A percentile compares a stretch with the other conserved stretches of the same genome.
Evolutionary conservation across 2,888 invertebrate species (phyloP).

Genomic region (Schrankia costaestrigalis): DNA sequence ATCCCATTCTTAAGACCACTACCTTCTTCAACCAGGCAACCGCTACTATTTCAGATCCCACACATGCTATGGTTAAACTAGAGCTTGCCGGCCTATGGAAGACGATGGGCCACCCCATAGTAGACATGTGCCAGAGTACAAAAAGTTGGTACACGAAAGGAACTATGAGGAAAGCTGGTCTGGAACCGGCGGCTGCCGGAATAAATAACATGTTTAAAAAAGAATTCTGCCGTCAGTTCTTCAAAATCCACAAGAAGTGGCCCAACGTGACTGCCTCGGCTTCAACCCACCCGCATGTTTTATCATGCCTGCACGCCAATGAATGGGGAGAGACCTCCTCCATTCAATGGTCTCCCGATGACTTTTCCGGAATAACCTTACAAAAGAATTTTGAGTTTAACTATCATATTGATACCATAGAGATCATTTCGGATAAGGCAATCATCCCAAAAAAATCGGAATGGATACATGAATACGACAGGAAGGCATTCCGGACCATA

Average conservation of each 20-base stretch:
- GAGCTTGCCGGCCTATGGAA: conserved; percentile 2
- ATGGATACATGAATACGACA: too few relatives aligned
- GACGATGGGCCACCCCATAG: conserved; percentile 1
- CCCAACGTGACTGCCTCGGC: neutral
- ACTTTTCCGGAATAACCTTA: neutral
- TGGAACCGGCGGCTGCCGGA: too few relatives aligned
- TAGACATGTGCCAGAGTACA: too few relatives aligned
- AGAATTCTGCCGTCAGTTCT: neutral
- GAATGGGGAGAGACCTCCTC: neutral
- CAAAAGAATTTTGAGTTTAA: neutral
- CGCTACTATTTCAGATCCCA: neutral
- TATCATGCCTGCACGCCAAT: neutral
- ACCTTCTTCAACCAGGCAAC: neutral
- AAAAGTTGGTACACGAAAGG: too few relatives aligned
- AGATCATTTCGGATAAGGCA: too few relatives aligned
- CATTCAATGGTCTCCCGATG: neutral
- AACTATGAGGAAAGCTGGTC: too few relatives aligned
- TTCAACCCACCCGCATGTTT: neutral
- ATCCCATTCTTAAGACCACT: neutral
- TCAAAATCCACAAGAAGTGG: neutral
- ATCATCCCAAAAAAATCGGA: too few relatives aligned
- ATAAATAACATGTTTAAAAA: too few relatives aligned
- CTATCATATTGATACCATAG: too few relatives aligned
- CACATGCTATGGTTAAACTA: neutral
- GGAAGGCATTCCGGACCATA: too few relatives aligned